These are phyloP conservation scores for Leptinotarsa juncta DNA, from an alignment of 2,888 invertebrate species.

Conservation along the genomic window DNA sequence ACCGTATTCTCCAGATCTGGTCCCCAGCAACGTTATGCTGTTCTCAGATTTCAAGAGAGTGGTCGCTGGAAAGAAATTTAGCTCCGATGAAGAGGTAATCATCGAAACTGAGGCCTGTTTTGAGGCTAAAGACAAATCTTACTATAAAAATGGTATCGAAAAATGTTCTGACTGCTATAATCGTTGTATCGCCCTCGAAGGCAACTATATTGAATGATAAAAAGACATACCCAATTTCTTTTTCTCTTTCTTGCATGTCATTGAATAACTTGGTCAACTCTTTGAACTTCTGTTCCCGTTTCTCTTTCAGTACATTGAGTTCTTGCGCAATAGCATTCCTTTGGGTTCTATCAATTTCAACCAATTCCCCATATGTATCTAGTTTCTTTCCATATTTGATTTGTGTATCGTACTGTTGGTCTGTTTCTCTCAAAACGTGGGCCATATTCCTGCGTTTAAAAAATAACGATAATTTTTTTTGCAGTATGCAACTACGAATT, in stretches of 20 bases:
- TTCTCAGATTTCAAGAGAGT: too few relatives aligned
- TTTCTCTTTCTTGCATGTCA: slow-evolving; percentile 54
- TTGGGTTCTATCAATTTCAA: slow-evolving; percentile 43
- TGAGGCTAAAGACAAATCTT: too few relatives aligned
- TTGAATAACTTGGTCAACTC: slow-evolving; percentile 50
- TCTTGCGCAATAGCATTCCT: slow-evolving; percentile 50
- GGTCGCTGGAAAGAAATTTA: too few relatives aligned
- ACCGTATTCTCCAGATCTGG: too few relatives aligned
- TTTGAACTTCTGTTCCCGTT: slow-evolving; percentile 48
- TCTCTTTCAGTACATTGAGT: slow-evolving; percentile 48
- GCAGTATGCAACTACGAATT: slow-evolving; percentile 57
- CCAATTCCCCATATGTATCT: slow-evolving; percentile 50
- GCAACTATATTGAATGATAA: too few relatives aligned
- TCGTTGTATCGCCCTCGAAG: too few relatives aligned
- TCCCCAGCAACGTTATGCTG: too few relatives aligned
- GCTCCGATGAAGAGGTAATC: too few relatives aligned
- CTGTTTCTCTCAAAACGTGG: slow-evolving; percentile 55
- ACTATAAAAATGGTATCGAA: too few relatives aligned
- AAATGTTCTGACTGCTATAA: too few relatives aligned
- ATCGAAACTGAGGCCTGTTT: too few relatives aligned
- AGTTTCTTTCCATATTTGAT: slow-evolving; percentile 57
- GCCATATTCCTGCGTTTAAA: slow-evolving; percentile 62
- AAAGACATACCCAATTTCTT: slow-evolving; percentile 54
- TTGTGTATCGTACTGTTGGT: slow-evolving; percentile 52
- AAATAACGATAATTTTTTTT: slow-evolving; percentile 59